A percentile compares a stretch with the other conserved stretches of the same genome.
These are phyloP conservation scores for Epizoanthus scotinus DNA, from an alignment of 92 coral and sea anemone species.

Conservation along the genomic window DNA sequence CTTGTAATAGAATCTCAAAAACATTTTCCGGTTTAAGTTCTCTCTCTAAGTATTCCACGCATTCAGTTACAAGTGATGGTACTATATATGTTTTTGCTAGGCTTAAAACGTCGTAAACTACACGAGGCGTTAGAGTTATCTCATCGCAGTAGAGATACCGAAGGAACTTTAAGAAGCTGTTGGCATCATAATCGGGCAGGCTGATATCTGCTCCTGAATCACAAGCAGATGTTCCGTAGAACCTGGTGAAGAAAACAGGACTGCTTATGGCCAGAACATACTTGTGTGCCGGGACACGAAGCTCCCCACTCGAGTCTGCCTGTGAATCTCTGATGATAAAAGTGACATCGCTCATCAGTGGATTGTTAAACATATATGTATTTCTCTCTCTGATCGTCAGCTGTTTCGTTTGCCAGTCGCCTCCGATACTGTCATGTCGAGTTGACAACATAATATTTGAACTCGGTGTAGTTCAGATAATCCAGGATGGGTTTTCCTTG, in stretches of 20 bases:
- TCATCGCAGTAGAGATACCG: constrained; percentile 32
- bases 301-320: constrained; percentile 2
- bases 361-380: constrained; percentile 40
- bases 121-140: constrained; percentile 1
- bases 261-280: constrained; percentile 33
- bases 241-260: constrained; percentile 19
- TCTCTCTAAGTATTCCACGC: constrained; percentile 7
- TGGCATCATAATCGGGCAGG: constrained; percentile 24
- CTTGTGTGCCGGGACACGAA: constrained; percentile 30
- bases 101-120: constrained; percentile 31
- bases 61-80: constrained; percentile 24
- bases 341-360: constrained; percentile 32
- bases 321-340: constrained; percentile 12
- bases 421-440: background rate
- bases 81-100: constrained; percentile 23
- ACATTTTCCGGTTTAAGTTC: constrained; percentile 2
- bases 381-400: constrained; percentile 19
- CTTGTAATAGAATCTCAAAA: constrained; percentile 35
- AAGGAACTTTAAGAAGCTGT: constrained; percentile 33
- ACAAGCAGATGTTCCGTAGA: constrained; percentile 15
- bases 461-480: background rate
- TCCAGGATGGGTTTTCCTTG: background rate
- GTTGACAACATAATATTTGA: background rate
- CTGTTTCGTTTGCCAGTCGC: constrained; percentile 37
- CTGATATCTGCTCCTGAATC: constrained; percentile 13